These are phyloP conservation scores for Turnix velox DNA, from an alignment of 2,113 vertebrate species.

Conservation along the genomic window DNA sequence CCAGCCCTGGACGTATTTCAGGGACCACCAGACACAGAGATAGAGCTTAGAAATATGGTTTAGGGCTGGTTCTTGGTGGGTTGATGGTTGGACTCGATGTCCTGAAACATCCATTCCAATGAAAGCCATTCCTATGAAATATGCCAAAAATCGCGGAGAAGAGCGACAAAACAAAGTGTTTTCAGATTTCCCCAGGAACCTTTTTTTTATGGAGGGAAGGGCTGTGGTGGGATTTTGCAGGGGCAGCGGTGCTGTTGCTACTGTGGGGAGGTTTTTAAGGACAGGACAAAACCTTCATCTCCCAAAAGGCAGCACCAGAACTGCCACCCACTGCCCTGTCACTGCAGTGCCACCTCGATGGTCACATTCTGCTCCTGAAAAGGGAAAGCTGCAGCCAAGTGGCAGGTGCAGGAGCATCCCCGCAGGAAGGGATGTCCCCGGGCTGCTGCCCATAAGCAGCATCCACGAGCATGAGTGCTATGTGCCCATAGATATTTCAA, in stretches of 20 bases:
- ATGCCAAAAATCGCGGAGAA: background rate
- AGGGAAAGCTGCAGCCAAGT: background rate
- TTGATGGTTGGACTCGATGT: too few relatives aligned
- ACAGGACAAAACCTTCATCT: background rate
- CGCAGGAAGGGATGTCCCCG: fast-evolving
- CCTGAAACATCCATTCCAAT: too few relatives aligned
- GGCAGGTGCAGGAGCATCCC: background rate
- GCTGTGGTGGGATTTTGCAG: background rate
- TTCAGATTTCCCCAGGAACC: background rate
- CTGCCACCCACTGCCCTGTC: fast-evolving
- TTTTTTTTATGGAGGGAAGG: background rate
- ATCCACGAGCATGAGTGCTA: fast-evolving
- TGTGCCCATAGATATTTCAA: background rate
- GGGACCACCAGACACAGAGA: too few relatives aligned
- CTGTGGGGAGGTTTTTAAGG: background rate
- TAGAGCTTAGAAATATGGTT: too few relatives aligned
- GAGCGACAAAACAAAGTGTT: background rate
- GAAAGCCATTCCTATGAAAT: too few relatives aligned
- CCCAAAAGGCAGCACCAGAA: fast-evolving
- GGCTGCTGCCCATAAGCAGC: fast-evolving
- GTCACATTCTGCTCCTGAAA: background rate
- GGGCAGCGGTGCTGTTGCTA: fast-evolving
- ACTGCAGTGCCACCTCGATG: fast-evolving
- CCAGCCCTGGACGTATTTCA: too few relatives aligned
- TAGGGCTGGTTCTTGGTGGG: too few relatives aligned